Evolutionary conservation across 2,797 vertebrate genomes (phyloP).

Genomic region (Sebastolobus altivelis): DNA sequence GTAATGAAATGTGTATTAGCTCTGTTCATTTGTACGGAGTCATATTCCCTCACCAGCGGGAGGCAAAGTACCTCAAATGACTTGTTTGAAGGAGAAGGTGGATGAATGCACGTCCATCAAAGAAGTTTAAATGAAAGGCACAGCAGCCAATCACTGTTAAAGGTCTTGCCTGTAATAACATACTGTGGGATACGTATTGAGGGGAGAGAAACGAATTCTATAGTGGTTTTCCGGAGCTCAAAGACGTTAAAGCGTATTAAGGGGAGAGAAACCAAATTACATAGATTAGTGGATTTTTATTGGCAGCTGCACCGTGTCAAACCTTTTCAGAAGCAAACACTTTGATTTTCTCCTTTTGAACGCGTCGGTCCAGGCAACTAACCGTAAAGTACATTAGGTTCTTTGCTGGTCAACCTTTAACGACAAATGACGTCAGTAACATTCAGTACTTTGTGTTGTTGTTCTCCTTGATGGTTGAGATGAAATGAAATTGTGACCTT

Average conservation of each 20-base stretch:
- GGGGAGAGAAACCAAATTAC: conserved; percentile 37
- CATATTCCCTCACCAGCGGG: conserved; percentile 10
- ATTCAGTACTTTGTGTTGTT: neutral
- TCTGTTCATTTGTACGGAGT: conserved; percentile 8
- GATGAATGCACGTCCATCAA: conserved; percentile 48
- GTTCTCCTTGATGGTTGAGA: conserved; percentile 12
- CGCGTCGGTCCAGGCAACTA: neutral
- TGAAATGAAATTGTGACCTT: conserved; percentile 20
- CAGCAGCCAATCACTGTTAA: conserved; percentile 35
- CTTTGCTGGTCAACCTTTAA: conserved; percentile 18
- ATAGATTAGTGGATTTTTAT: conserved; percentile 38
- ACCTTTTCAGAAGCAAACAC: conserved; percentile 48
- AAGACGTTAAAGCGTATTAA: no score
- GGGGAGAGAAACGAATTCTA: conserved; percentile 23
- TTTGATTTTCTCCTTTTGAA: conserved; percentile 73
- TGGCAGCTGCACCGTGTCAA: conserved; percentile 17
- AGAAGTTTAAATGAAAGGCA: conserved; percentile 49
- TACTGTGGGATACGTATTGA: conserved; percentile 6
- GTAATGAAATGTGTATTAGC: neutral
- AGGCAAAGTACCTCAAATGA: conserved; percentile 36
- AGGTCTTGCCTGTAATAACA: conserved; percentile 50
- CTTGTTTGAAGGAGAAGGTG: conserved; percentile 17
- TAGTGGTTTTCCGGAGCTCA: no score
- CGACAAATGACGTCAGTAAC: conserved; percentile 4
- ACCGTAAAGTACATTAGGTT: conserved; percentile 18